Percentiles rank a stretch among this genome's conserved stretches.
phyloP scores from a whole-genome alignment of 2,797 vertebrate species.

The Sarcoramphus papa region DNA sequence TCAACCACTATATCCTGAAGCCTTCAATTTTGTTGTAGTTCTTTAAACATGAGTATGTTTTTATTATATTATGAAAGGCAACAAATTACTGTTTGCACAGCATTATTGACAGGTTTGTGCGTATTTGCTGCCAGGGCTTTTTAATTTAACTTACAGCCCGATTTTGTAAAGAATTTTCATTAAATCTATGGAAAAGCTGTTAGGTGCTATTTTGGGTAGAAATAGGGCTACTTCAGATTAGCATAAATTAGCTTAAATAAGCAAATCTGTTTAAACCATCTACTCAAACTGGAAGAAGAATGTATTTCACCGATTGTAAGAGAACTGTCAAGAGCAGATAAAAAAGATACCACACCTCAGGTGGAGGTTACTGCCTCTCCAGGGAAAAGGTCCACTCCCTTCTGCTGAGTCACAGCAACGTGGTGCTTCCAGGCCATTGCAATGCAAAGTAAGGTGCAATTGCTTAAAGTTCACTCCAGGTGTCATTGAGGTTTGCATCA shows the following conservation, averaged over 20 bases:
- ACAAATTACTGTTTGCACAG: background rate
- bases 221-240: background rate
- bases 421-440: background rate
- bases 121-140: background rate
- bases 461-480: background rate
- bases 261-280: background rate
- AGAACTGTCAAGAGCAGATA: background rate
- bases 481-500: background rate
- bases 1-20: background rate
- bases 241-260: background rate
- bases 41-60: background rate
- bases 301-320: background rate
- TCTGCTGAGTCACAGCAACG: background rate
- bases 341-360: background rate
- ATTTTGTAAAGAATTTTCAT: background rate
- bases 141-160: background rate
- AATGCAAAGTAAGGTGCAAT: background rate
- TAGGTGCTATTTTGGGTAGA: background rate
- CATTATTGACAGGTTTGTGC: background rate
- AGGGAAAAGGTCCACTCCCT: background rate
- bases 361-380: background rate
- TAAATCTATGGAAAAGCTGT: background rate
- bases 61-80: background rate
- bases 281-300: background rate
- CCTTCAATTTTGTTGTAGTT: background rate